Evolutionary conservation across 2,888 invertebrate genomes (phyloP), one percentile per base, ranked within the genome.

Genomic region (Scaeva pyrastri): DNA sequence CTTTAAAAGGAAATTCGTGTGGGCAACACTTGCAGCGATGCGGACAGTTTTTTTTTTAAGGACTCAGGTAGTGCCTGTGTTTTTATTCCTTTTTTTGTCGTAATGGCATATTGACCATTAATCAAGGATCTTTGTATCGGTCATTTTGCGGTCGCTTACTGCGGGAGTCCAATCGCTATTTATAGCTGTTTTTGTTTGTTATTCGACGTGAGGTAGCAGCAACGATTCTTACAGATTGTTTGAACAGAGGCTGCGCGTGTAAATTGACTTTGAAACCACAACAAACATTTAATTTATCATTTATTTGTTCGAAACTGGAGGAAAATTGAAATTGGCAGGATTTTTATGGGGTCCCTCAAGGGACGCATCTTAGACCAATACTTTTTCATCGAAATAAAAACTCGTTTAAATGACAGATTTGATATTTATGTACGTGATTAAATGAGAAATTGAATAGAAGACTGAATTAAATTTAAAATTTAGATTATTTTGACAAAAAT

Each of bases 131-230:
- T 45, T 66, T 85, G 55, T 81, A 74, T 73, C 74, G 86, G 86
- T 86, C 86, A 86, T 74, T 86, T 86, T 86, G 82, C 36, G 82
- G 86, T 86, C 81, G 77, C 81, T 74, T 81, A 71, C 39, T 45
- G 64, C 36, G 74, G 77, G 77, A 77, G 77, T 82, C 68, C 81
- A 52, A 72, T 41, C 60, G 58, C 36, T 39, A 41, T 23, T 45
- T 36, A 43, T 21, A 23, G 71, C 73, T 56, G n/a, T 26, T 16
- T 55, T 52, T 75, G 12, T 70, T 75, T 78, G 60, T 66, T 60
- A 23, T 66, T 39, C 11, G 26, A 36, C 36, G 66, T 36, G 58
- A 68, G 52, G 70, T 23, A 58, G 71, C 52, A 26, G n/a, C n/a
- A 71, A 55, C 31, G 58, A 56, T 64, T 71, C 45, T 64, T 64